phyloP scores from a whole-genome alignment of 2,888 invertebrate genomes.

The Camponotus fellah region DNA sequence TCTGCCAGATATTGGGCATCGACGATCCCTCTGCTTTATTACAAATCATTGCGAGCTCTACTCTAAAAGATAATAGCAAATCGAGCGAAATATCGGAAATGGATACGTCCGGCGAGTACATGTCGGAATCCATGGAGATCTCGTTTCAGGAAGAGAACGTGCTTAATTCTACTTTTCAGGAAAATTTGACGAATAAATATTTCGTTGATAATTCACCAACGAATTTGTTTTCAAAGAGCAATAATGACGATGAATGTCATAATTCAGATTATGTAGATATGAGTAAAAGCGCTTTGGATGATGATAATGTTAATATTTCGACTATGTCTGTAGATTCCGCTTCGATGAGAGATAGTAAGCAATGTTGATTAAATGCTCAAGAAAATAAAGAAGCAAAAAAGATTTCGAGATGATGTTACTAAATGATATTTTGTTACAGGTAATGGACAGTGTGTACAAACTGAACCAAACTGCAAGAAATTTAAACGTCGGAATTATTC shows the following conservation, averaged over 20 bases:
- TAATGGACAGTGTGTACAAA: constrained; percentile 56
- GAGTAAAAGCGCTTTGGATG: constrained; percentile 50
- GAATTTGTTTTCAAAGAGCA: constrained; percentile 60
- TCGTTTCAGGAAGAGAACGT: constrained; percentile 64
- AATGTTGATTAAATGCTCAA: constrained; percentile 8
- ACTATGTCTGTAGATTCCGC: constrained; percentile 42
- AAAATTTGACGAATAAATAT: constrained; percentile 58
- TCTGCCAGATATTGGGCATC: constrained; percentile 91
- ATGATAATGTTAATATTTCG: constrained; percentile 39
- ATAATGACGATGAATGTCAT: constrained; percentile 50
- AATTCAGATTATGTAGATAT: constrained; percentile 39
- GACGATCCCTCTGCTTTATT: constrained; percentile 93
- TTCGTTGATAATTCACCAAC: constrained; percentile 54
- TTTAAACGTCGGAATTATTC: constrained; percentile 86
- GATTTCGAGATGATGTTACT: constrained; percentile 29
- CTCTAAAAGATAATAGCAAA: constrained; percentile 50
- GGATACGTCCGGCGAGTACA: constrained; percentile 60
- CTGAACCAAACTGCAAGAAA: constrained; percentile 82
- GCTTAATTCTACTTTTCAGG: constrained; percentile 67
- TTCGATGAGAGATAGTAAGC: constrained; percentile 59
- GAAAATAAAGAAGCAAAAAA: constrained; percentile 15
- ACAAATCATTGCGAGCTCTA: constrained; percentile 72
- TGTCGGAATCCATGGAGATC: constrained; percentile 61
- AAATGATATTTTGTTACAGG: constrained; percentile 60
- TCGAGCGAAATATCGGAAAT: constrained; percentile 38